These are phyloP conservation scores for Lampris incognitus DNA, from an alignment of 2,113 vertebrate genomes.

Conservation along the genomic window DNA sequence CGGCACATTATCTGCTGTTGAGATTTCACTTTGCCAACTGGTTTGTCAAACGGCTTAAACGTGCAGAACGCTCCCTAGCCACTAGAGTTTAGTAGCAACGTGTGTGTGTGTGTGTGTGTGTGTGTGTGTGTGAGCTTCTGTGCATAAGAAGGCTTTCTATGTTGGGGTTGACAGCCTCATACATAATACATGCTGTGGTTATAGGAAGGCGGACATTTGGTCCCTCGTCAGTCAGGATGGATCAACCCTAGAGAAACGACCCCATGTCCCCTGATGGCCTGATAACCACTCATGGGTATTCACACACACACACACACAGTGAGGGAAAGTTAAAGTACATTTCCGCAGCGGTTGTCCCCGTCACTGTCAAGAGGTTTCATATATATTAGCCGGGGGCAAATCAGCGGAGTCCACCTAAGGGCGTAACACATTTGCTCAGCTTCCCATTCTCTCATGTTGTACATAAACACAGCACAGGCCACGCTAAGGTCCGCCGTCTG, in stretches of 20 bases:
- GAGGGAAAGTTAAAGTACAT: constrained; percentile 13
- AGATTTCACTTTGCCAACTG: no score
- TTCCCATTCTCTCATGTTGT: background rate
- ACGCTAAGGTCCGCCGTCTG: no score
- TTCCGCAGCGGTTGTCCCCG: constrained; percentile 51
- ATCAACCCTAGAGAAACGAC: constrained; percentile 39
- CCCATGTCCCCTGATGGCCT: constrained; percentile 4
- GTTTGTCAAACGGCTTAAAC: background rate
- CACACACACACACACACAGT: background rate
- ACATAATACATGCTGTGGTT: constrained; percentile 55
- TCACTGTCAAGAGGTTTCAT: constrained; percentile 33
- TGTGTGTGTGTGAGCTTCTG: constrained; percentile 3
- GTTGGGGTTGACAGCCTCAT: constrained; percentile 49
- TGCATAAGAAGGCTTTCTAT: constrained; percentile 15
- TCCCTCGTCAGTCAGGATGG: constrained; percentile 61
- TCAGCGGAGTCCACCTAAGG: constrained; percentile 20
- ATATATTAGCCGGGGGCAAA: constrained; percentile 29
- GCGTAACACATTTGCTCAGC: constrained; percentile 27
- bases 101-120: background rate
- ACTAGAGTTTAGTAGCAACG: background rate
- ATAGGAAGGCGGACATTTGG: constrained; percentile 66
- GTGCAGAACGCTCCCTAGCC: background rate
- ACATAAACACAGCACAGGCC: background rate
- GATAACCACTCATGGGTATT: constrained; percentile 45
- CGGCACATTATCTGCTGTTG: no score